phyloP scores from a whole-genome alignment of 2,113 vertebrate genomes.

The Diadophis punctatus region DNA sequence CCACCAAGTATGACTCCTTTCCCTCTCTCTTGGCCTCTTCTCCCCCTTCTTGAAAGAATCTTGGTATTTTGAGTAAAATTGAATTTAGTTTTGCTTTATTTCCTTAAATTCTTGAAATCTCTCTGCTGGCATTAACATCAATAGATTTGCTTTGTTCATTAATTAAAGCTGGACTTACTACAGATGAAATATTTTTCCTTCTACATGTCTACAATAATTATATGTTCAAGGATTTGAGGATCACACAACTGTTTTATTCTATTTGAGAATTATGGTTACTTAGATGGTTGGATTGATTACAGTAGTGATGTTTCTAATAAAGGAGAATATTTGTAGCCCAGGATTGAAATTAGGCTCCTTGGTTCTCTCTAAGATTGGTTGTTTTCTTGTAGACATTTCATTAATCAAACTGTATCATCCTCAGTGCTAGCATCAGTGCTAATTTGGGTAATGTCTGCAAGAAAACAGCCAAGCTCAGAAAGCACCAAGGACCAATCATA shows the following conservation, averaged over 20 bases:
- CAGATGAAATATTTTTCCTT: background rate
- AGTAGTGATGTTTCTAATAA: background rate
- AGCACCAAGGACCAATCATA: background rate
- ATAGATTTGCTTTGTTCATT: background rate
- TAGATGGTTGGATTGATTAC: background rate
- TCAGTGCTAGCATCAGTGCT: background rate
- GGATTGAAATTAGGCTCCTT: background rate
- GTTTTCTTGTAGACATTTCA: background rate
- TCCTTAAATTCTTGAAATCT: background rate
- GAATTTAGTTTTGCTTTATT: background rate
- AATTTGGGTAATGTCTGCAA: background rate
- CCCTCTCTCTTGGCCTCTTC: slow-evolving; percentile 9
- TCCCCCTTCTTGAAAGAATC: slow-evolving; percentile 12
- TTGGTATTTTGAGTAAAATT: slow-evolving; percentile 15
- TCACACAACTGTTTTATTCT: background rate
- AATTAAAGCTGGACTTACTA: background rate
- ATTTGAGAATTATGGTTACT: background rate
- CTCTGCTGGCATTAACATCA: background rate
- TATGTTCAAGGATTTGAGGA: background rate
- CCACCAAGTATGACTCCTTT: slow-evolving; percentile 60
- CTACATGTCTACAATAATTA: background rate
- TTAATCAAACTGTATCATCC: background rate
- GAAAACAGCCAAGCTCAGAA: background rate
- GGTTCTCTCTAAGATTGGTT: background rate
- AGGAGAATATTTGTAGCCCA: background rate